Evolutionary conservation across 53 echinoderm and acorn worm genomes (phyloP), one percentile per base, ranked within the genome.

Genomic region (Luidia sarsii): DNA sequence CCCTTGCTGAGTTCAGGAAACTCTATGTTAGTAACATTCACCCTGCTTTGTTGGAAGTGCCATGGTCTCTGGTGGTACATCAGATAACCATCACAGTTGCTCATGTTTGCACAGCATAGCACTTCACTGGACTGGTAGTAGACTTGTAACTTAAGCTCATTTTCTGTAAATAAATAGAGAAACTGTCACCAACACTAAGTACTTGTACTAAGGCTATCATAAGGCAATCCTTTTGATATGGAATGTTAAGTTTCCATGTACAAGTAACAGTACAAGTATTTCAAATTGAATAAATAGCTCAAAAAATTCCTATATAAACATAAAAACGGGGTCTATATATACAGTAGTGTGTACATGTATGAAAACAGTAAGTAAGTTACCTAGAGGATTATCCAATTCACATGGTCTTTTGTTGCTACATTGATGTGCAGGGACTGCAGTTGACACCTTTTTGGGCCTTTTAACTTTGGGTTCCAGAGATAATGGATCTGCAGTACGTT

Each of bases 41-140:
- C 0, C 27, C 33, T 10, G 7, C 18, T 4, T 11, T 75, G 4
- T 3, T 28, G 29, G 56, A 77, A 77, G 27, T 19, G 32, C 28
- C 61, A 77, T 1, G 60, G 60, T 46, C 61, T 77, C 77, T 77
- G 45, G 77, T 77, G 61, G 61, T 56, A 77, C 18, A 61, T 48
- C 45, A 77, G 31, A 43, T 30, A 48, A 11, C 77, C 61, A 28
- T 61, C 18, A 21, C 9, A 53, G 18, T 53, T 21, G 22, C 9
- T n/a, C 4, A 16, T 21, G 53, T 19, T n/a, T 11, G 4, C n/a
- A 16, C 9, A 16, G 5, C n/a, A 4, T 4, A 16, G 4, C 7
- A n/a, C 22, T 19, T 8, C 4, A 16, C 18, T 6, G 5, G 4
- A 5, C 67, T 67, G 67, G 67, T 41, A 67, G 67, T 10, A 45